Base-by-base conservation (phyloP, 2,797 vertebrate genomes). In the Holocentrus rufus region DNA sequence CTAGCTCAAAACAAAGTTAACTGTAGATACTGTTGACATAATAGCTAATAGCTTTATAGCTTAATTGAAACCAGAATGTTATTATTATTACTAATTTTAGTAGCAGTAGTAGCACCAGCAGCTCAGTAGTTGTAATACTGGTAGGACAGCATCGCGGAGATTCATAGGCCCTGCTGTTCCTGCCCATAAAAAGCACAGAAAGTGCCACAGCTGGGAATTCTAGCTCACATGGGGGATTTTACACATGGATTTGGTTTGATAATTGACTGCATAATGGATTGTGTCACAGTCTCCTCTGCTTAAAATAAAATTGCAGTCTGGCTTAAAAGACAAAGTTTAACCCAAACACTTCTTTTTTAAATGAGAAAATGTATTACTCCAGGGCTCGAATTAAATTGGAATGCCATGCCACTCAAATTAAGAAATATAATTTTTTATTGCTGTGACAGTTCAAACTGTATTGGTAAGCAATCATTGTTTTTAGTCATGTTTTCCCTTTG, bases 201-300 rank as follows among this genome's bases (percentile, higher is more conserved):
- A 42, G 11, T 11, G 39, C 39, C 13, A 44, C 20, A 25, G 13
- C 52, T 27, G 52, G 11, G 11, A 55, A 17, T 54, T 52, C 27
- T 2, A 25, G 46, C 10, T 53, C 25, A 34, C 11, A 70, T 25
- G 25, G 4, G 14, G 31, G 14, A 30, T 73, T 52, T 73, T 23
- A 52, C 30, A 46, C 20, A 58, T 36, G 9, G 23, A 71, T 23
- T 30, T 60, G 23, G 10, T 52, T 69, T 44, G 13, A 22, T 61
- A 65, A 56, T 61, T 47, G 14, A 49, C 13, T 60, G 15, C 27
- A 71, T 55, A 55, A 54, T 55, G 7, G 18, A 65, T 65, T 54
- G 27, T 53, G 22, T 55, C 34, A 63, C 18, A 62, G 22, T 20
- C 34, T 54, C 22, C 14, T 36, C 44, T 31, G 20, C 31, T 42